phyloP scores from a whole-genome alignment of 2,113 vertebrate species.

The Petromus typicus region DNA sequence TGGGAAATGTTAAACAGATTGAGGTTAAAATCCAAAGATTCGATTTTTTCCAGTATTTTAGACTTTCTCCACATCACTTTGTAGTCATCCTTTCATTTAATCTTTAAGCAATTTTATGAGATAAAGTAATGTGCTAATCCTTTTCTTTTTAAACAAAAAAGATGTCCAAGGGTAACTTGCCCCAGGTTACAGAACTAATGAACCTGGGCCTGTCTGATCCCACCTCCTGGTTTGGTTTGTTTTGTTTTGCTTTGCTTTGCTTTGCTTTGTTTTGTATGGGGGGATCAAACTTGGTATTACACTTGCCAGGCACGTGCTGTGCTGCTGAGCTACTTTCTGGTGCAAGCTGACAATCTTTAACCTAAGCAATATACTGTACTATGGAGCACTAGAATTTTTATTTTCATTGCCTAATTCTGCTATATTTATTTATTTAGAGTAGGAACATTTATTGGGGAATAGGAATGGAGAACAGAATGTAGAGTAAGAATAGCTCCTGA shows the following conservation, averaged over 20 bases:
- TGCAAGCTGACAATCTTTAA: conserved; percentile 23
- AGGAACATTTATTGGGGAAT: no score
- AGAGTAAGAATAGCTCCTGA: no score
- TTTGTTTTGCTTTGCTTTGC: no score
- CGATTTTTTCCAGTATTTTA: background rate
- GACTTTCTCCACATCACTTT: background rate
- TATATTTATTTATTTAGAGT: background rate
- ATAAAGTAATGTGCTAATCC: background rate
- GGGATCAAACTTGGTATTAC: no score
- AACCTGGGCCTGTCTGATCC: background rate
- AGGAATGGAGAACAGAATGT: no score
- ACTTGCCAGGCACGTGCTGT: no score
- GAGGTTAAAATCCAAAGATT: background rate
- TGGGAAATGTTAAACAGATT: conserved; percentile 33
- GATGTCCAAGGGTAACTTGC: background rate
- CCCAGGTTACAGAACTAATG: background rate
- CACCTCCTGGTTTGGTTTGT: no score
- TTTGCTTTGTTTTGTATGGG: no score
- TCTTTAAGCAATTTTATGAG: conserved; percentile 22
- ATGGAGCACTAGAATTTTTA: background rate
- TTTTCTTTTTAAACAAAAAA: no score
- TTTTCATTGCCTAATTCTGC: conserved; percentile 7
- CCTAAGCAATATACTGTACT: conserved; percentile 13
- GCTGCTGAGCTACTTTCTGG: no score
- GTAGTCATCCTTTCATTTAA: background rate